These are phyloP conservation scores for Drosophila orosa DNA, from an alignment of 1,140 invertebrate genomes.

Conservation along the genomic window DNA sequence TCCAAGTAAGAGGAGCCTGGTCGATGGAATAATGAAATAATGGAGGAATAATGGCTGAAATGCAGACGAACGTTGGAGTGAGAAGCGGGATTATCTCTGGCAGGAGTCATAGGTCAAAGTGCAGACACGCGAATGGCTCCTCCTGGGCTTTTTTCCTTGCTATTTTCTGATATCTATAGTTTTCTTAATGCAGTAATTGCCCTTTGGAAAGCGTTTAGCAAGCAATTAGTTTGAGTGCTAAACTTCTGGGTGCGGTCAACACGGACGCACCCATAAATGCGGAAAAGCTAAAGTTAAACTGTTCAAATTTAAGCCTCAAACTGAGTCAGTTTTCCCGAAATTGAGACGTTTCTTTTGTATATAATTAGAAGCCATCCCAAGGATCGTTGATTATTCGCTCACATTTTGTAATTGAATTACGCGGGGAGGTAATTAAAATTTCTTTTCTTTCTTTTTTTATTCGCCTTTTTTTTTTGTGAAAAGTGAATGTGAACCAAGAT, in stretches of 20 bases:
- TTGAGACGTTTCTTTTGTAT: constrained; percentile 16
- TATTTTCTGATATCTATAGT: constrained; percentile 52
- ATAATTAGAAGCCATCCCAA: constrained; percentile 35
- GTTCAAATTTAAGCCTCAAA: background rate
- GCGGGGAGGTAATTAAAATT: constrained; percentile 61
- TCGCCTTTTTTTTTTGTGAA: constrained; percentile 12
- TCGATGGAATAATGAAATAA: constrained; percentile 37
- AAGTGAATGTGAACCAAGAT: constrained; percentile 43
- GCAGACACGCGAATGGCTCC: constrained; percentile 58
- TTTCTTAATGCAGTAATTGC: constrained; percentile 73
- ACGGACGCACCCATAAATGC: constrained; percentile 23
- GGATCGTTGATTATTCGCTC: constrained; percentile 36
- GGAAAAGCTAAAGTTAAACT: constrained; percentile 4
- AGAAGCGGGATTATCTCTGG: constrained; percentile 1
- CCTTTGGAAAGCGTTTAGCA: constrained; percentile 67
- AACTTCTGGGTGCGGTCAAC: constrained; percentile 48
- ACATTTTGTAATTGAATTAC: constrained; percentile 77
- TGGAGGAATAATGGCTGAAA: constrained; percentile 43
- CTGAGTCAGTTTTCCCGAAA: constrained; percentile 4
- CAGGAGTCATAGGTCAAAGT: constrained; percentile 61
- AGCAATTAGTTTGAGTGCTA: constrained; percentile 76
- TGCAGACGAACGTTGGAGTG: constrained; percentile 25
- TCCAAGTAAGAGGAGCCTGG: constrained; percentile 58
- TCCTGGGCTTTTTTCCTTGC: constrained; percentile 8
- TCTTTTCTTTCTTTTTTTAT: constrained; percentile 13